These are phyloP conservation scores for Lordiphosa fenestrarum DNA, from an alignment of 2,888 invertebrate genomes.

Conservation along the genomic window DNA sequence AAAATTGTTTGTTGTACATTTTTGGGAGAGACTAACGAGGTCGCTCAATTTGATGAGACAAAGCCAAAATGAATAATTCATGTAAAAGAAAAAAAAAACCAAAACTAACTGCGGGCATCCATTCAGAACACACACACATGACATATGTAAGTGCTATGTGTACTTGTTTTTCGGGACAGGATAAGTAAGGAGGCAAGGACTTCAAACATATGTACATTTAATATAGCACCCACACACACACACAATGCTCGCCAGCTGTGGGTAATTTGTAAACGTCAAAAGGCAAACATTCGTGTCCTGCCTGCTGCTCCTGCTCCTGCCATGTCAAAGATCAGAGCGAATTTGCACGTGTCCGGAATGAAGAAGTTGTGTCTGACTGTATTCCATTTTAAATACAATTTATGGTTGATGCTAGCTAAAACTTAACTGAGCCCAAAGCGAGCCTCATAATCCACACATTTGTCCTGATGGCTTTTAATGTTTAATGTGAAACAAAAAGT, in stretches of 20 bases:
- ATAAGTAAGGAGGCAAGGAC: neutral
- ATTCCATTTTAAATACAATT: slow-evolving; percentile 71
- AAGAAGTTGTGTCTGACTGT: slow-evolving; percentile 30
- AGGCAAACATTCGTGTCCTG: slow-evolving; percentile 68
- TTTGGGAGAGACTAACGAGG: slow-evolving; percentile 48
- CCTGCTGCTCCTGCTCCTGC: slow-evolving; percentile 21
- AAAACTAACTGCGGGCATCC: slow-evolving; percentile 34
- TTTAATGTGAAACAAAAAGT: slow-evolving; percentile 45
- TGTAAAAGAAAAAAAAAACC: slow-evolving; percentile 26
- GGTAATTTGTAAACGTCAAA: slow-evolving; percentile 73
- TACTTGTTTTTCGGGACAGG: slow-evolving; percentile 50
- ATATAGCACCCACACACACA: slow-evolving; percentile 51
- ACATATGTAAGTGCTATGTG: slow-evolving; percentile 62
- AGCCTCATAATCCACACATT: slow-evolving; percentile 55
- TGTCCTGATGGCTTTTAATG: slow-evolving; percentile 59
- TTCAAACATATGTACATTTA: slow-evolving; percentile 69
- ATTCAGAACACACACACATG: slow-evolving; percentile 30
- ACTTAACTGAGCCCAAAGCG: slow-evolving; percentile 46
- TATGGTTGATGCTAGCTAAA: slow-evolving; percentile 58
- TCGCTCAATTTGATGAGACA: slow-evolving; percentile 70
- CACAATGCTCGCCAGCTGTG: slow-evolving; percentile 59
- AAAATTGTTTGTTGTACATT: slow-evolving; percentile 54
- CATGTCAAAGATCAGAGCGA: slow-evolving; percentile 63
- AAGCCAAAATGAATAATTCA: slow-evolving; percentile 62
- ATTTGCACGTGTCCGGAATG: slow-evolving; percentile 68